Conservation (phyloP, 2,113 vertebrate genomes). For the Clarias magur region DNA sequence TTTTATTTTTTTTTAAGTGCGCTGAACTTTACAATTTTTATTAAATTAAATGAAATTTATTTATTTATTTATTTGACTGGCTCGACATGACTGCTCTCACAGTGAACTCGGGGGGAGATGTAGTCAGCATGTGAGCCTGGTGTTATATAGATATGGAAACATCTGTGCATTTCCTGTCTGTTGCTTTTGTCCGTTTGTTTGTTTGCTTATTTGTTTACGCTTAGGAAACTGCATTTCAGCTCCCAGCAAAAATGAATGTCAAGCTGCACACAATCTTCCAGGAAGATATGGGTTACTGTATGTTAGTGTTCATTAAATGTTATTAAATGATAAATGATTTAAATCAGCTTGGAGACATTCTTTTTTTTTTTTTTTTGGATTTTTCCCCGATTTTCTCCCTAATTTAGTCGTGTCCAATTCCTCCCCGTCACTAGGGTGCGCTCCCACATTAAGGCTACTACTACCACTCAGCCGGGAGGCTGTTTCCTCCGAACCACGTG, state of each 20-base stretch:
- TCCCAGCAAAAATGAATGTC: background rate
- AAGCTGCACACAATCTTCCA: background rate
- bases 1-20: background rate
- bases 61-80: background rate
- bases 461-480: too few relatives aligned
- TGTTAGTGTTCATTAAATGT: background rate
- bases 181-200: background rate
- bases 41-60: too few relatives aligned
- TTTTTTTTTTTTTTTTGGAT: too few relatives aligned
- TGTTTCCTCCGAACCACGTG: too few relatives aligned
- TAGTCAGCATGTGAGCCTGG: background rate
- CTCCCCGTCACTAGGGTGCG: too few relatives aligned
- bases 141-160: background rate
- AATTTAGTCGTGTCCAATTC: too few relatives aligned
- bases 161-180: background rate
- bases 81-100: background rate
- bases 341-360: too few relatives aligned
- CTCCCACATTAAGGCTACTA: too few relatives aligned
- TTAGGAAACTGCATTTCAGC: background rate
- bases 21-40: background rate
- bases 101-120: slow-evolving; percentile 5
- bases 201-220: background rate
- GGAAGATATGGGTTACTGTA: background rate
- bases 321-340: too few relatives aligned
- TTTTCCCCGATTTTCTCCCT: too few relatives aligned